Base-by-base conservation (phyloP, 2,113 vertebrate species). In the Tamias sibiricus region DNA sequence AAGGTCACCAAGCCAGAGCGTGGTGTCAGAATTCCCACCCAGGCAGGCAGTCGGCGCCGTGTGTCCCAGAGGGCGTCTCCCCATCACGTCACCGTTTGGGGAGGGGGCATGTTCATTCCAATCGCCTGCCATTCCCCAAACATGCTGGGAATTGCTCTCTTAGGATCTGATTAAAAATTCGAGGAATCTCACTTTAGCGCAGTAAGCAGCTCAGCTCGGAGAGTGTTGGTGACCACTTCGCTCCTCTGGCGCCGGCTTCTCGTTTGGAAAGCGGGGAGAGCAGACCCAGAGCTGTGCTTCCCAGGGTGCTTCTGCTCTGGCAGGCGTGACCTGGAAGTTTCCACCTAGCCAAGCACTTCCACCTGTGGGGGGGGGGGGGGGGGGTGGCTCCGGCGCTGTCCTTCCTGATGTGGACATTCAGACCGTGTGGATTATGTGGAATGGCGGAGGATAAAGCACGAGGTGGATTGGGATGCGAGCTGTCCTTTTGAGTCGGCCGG, bases 351-450 rank as follows among this genome's bases (percentile, higher is more conserved):
- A 3, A 0, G 22, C 3, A 7, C 24, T 8, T 57, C 16, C 19
- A 1, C 26, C 17, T 8, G 0, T 6, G 2, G 1, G 4, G 16
- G 82, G 47, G 11, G 11, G 0, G 4, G 2, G 1, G 4, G 16
- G 82, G 47, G 11, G 13, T 32, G 66, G 16, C 11, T 5, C 74
- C 22, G 20, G 14, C 1, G 20, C 52, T 26, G 26, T 24, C 19
- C 30, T 47, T 6, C 22, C 30, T 35, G 52, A 64, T 30, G 8
- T 2, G 14, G 24, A 2, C 16, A 8, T 19, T 47, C 5, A 19
- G 37, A 37, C 30, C 40, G 32, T 20, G 26, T 4, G 10, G 80
- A 19, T 7, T 26, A 2, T 4, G 0, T 69, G 88, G 44, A 32
- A 57, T 1, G 30, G 69, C 44, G 17, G n/a, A 44, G 76, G 2